phyloP scores from a whole-genome alignment of 35 echinoderm and acorn worm genomes.

The Apostichopus californicus region DNA sequence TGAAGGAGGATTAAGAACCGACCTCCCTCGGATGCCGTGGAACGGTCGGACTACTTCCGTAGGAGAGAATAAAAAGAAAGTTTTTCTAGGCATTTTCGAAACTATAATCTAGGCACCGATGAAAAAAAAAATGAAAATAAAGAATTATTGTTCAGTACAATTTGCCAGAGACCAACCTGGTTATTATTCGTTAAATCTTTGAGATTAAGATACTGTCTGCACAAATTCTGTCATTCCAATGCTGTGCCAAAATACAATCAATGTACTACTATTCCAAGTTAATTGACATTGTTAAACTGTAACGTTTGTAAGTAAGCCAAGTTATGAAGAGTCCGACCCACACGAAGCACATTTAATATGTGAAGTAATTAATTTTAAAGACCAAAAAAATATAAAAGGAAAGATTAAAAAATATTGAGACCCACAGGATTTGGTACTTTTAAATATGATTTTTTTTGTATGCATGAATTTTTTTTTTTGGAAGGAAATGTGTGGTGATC shows the following conservation, averaged over 20 bases:
- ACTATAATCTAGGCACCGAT: too few relatives aligned
- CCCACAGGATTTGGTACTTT: neutral
- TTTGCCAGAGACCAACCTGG: too few relatives aligned
- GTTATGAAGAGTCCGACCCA: slow-evolving; percentile 22
- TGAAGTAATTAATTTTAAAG: neutral
- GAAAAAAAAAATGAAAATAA: too few relatives aligned
- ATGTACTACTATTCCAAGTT: neutral
- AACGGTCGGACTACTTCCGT: slow-evolving; percentile 24
- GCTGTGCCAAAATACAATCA: too few relatives aligned
- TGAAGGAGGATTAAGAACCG: slow-evolving; percentile 46
- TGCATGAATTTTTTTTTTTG: neutral
- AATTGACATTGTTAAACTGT: neutral
- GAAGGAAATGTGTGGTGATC: neutral
- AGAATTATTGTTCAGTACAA: too few relatives aligned
- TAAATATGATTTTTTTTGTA: neutral
- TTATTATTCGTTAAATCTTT: too few relatives aligned
- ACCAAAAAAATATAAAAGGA: neutral
- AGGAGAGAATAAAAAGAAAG: neutral
- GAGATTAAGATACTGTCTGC: too few relatives aligned
- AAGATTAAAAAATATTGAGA: neutral
- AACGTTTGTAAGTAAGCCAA: neutral
- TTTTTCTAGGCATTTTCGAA: neutral
- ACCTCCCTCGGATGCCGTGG: neutral
- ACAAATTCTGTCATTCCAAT: neutral
- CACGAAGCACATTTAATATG: slow-evolving; percentile 20